Evolutionary conservation across 2,113 vertebrate genomes (phyloP).

Genomic region (Toxostoma redivivum): DNA sequence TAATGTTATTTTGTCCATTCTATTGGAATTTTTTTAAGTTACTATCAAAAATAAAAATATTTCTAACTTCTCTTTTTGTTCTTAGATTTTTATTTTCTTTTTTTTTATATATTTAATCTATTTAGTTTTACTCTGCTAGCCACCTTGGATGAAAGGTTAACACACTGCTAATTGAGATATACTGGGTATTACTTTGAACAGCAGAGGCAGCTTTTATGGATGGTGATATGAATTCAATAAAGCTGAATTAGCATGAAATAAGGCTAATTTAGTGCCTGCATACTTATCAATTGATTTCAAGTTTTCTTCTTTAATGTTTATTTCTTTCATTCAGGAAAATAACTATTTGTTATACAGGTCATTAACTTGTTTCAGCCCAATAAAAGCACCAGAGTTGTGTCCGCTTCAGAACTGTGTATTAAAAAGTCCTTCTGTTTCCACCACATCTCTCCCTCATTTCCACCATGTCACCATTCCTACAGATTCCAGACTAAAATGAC

Average conservation of each 20-base stretch:
- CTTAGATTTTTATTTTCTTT: not conserved
- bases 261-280: slow-evolving; percentile 16
- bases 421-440: not conserved
- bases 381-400: not conserved
- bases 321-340: slow-evolving; percentile 14
- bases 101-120: slow-evolving; percentile 36
- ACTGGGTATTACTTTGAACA: slow-evolving; percentile 44
- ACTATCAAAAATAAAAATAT: not conserved
- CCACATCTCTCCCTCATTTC: not conserved
- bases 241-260: slow-evolving; percentile 56
- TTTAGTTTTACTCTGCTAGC: slow-evolving; percentile 4
- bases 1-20: not conserved
- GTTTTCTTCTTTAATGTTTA: slow-evolving; percentile 35
- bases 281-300: slow-evolving; percentile 37
- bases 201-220: slow-evolving; percentile 26
- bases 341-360: not conserved
- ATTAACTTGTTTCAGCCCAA: not conserved
- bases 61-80: not conserved
- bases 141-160: slow-evolving; percentile 39
- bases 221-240: slow-evolving; percentile 42
- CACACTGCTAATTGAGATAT: slow-evolving; percentile 45
- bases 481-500: not conserved
- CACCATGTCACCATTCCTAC: fast-evolving
- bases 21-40: not conserved
- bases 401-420: not conserved